Percentiles rank a stretch among this genome's conserved stretches.
Evolutionary conservation across 2,113 vertebrate species (phyloP).

Genomic region (Suricata suricatta): DNA sequence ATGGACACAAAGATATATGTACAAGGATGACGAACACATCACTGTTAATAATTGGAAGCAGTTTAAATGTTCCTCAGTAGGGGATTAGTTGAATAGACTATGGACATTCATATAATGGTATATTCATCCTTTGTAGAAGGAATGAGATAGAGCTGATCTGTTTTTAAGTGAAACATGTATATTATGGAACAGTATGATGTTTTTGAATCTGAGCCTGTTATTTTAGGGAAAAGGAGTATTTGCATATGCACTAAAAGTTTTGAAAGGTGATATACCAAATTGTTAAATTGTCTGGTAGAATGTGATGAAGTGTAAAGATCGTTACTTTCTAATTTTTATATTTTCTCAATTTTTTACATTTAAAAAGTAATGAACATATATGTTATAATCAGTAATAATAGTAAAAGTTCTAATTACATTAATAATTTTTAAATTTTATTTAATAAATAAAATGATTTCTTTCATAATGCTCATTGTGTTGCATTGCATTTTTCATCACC

Average conservation of each 20-base stretch:
- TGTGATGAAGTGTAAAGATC: not conserved
- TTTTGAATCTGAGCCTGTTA: not conserved
- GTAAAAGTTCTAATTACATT: not conserved
- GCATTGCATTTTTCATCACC: slow-evolving; percentile 20
- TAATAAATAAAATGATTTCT: no score
- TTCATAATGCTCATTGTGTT: not conserved
- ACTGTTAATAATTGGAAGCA: slow-evolving; percentile 35
- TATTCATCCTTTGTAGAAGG: not conserved
- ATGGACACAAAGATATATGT: not conserved
- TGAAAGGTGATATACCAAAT: not conserved
- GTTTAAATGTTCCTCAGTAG: not conserved
- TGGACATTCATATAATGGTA: not conserved
- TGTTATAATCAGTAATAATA: not conserved
- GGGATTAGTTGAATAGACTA: not conserved
- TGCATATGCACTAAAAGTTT: not conserved
- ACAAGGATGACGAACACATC: not conserved
- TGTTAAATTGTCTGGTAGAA: not conserved
- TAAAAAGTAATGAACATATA: not conserved
- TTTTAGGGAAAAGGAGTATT: slow-evolving; percentile 19
- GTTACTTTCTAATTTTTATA: not conserved
- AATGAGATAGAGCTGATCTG: not conserved
- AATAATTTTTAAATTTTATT: no score
- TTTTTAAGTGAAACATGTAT: not conserved
- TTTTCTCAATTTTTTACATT: not conserved
- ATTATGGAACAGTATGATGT: not conserved